Percentiles rank a stretch among this genome's conserved stretches.
Evolutionary conservation across 2,888 invertebrate species (phyloP).

Genomic region (Tryphoninae sp.): DNA sequence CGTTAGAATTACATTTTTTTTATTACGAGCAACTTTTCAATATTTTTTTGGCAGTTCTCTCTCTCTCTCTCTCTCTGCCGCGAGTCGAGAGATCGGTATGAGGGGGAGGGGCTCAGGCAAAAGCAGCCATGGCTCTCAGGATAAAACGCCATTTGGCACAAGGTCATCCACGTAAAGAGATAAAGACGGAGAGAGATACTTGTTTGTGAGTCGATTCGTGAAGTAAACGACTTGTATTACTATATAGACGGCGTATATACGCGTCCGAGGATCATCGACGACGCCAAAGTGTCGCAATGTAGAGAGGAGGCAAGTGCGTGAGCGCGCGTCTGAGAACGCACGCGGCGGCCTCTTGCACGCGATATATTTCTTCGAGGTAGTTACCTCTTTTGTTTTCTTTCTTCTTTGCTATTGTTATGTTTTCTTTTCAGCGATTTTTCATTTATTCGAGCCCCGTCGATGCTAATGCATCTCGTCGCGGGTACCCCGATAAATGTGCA

Average conservation of each 20-base stretch:
- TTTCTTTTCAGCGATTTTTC: neutral
- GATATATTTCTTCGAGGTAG: neutral
- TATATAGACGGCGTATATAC: slow-evolving; percentile 5
- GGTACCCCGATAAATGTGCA: no score
- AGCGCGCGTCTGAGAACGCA: slow-evolving; percentile 35
- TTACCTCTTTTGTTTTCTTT: neutral
- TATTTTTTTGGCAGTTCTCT: neutral
- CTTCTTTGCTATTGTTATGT: no score
- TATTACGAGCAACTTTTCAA: neutral
- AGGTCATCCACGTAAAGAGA: slow-evolving; percentile 71
- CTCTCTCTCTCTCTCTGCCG: neutral
- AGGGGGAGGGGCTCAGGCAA: slow-evolving; percentile 48
- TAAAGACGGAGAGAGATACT: slow-evolving; percentile 33
- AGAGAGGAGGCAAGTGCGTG: slow-evolving; percentile 30
- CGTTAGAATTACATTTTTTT: slow-evolving; percentile 18
- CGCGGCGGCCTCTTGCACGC: neutral
- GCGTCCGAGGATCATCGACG: neutral
- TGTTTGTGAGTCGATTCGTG: slow-evolving; percentile 34
- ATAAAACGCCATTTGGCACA: slow-evolving; percentile 76
- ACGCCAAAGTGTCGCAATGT: slow-evolving; percentile 54
- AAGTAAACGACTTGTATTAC: slow-evolving; percentile 27
- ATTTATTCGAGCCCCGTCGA: neutral
- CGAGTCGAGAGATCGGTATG: neutral
- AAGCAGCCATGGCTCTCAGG: slow-evolving; percentile 69
- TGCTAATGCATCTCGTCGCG: slow-evolving; percentile 1